Percentiles rank a stretch among this genome's conserved stretches.
Conservation (phyloP, 2,113 vertebrate species). For the Microtus richardsoni region DNA sequence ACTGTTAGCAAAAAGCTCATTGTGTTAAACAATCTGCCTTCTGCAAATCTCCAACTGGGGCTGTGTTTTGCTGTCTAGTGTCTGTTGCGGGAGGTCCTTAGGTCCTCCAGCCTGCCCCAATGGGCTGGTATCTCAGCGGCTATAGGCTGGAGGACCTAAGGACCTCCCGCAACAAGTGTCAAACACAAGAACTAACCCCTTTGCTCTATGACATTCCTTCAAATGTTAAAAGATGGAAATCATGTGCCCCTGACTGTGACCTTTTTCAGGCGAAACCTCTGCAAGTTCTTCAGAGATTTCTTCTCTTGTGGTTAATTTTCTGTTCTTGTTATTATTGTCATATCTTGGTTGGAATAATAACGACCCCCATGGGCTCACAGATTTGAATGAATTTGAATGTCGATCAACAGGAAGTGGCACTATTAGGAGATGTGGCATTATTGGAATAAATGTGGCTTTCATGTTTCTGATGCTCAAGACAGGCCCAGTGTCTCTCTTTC, state of each 20-base stretch:
- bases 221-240: constrained; percentile 9
- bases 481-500: neutral
- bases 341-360: neutral
- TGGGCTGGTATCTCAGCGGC: no score
- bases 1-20: constrained; percentile 7
- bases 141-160: no score
- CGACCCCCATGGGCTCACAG: no score
- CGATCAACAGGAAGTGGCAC: neutral
- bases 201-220: neutral
- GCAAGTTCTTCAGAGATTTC: neutral
- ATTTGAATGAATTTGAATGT: neutral
- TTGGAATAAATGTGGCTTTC: neutral
- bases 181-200: neutral
- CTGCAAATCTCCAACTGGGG: neutral
- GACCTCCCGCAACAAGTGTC: no score
- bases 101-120: no score
- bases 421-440: neutral
- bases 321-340: neutral
- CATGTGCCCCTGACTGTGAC: neutral
- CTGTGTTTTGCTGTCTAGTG: neutral
- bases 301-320: neutral
- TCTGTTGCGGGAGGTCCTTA: no score
- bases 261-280: neutral
- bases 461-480: neutral
- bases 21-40: neutral